These are phyloP conservation scores for Datnioides undecimradiatus DNA, from an alignment of 2,113 vertebrate genomes.

Conservation along the genomic window DNA sequence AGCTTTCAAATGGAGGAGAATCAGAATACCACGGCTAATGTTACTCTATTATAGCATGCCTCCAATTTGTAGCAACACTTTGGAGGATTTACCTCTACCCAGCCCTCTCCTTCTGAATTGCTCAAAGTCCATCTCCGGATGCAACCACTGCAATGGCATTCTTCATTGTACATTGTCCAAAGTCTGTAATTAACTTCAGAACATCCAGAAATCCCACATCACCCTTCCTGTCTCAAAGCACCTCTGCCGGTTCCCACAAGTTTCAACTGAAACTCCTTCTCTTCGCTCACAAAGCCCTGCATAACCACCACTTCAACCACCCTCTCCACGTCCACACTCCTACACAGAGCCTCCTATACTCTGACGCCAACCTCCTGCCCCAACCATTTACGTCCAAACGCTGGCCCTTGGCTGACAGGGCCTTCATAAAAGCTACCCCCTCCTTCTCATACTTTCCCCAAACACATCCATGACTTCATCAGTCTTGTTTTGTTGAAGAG, in stretches of 20 bases:
- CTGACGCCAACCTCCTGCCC: not conserved
- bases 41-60: not conserved
- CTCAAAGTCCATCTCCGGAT: slow-evolving; percentile 2
- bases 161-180: not conserved
- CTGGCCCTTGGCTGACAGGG: not conserved
- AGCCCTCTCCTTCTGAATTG: not conserved
- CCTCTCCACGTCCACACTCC: not conserved
- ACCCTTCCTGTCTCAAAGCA: not conserved
- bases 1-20: not conserved
- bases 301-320: not conserved
- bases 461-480: not conserved
- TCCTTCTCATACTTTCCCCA: not conserved
- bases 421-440: not conserved
- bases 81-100: not conserved
- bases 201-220: not conserved
- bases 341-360: not conserved
- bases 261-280: not conserved
- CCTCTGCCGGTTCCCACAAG: not conserved
- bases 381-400: not conserved
- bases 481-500: not conserved
- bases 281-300: slow-evolving; percentile 22
- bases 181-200: not conserved
- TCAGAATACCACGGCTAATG: not conserved
- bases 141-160: slow-evolving; percentile 8
- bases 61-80: not conserved